A percentile compares a stretch with the other conserved stretches of the same genome.
Conservation (phyloP, 2,113 vertebrate species). For the Columba janthina region DNA sequence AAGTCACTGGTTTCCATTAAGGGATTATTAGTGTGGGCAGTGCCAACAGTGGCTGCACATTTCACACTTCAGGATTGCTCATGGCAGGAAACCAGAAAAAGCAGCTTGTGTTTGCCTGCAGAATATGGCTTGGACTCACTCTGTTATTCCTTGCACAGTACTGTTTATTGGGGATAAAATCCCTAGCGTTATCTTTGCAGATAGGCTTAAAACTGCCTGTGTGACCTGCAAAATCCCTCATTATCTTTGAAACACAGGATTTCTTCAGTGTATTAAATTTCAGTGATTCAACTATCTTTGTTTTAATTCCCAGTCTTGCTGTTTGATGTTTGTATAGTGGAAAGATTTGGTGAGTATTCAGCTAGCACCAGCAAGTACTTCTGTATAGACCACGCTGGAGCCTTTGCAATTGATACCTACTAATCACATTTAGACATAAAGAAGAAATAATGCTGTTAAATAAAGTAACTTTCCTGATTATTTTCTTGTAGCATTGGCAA, state of each 20-base stretch:
- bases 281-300: no score
- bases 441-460: background rate
- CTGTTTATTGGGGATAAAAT: background rate
- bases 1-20: background rate
- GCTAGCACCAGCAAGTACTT: background rate
- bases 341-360: background rate
- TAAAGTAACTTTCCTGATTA: background rate
- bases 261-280: background rate
- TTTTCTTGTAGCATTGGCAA: background rate
- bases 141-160: background rate
- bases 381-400: background rate
- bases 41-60: background rate
- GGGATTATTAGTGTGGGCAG: background rate
- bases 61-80: background rate
- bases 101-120: background rate
- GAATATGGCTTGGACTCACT: background rate
- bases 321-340: background rate
- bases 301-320: background rate
- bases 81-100: background rate
- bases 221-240: background rate
- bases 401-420: background rate
- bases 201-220: no score
- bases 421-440: background rate
- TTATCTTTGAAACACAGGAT: background rate
- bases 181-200: no score